A percentile compares a stretch with the other conserved stretches of the same genome.
phyloP scores from a whole-genome alignment of 2,797 vertebrate genomes.

The Arctocebus calabarensis region DNA sequence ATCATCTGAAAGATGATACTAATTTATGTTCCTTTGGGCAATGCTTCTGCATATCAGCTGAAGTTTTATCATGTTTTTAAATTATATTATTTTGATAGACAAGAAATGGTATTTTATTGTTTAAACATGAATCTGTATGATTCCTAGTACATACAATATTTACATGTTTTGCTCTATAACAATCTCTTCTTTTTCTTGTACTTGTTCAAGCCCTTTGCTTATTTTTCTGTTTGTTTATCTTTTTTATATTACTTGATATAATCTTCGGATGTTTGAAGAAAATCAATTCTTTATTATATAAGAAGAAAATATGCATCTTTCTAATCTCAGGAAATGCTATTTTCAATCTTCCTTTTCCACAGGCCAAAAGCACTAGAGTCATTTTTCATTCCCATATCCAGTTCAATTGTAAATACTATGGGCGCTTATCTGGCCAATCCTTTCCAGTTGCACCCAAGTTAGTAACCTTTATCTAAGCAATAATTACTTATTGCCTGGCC shows the following conservation, averaged over 20 bases:
- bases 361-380: background rate
- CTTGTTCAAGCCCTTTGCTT: background rate
- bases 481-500: background rate
- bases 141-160: background rate
- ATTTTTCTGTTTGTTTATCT: constrained; percentile 7
- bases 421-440: background rate
- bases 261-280: background rate
- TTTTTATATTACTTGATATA: background rate
- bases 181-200: constrained; percentile 16
- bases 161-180: background rate
- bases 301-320: constrained; percentile 27
- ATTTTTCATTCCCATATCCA: background rate
- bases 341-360: background rate
- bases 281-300: background rate
- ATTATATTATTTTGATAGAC: constrained; percentile 10
- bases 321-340: background rate
- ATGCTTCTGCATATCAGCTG: background rate
- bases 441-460: background rate
- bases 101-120: background rate
- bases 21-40: constrained; percentile 10
- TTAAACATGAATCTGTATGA: constrained; percentile 10
- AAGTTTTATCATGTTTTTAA: constrained; percentile 38
- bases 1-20: background rate
- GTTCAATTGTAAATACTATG: background rate
- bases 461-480: background rate